Evolutionary conservation across 2,888 invertebrate species (phyloP).

Genomic region (Orthosia gothica): DNA sequence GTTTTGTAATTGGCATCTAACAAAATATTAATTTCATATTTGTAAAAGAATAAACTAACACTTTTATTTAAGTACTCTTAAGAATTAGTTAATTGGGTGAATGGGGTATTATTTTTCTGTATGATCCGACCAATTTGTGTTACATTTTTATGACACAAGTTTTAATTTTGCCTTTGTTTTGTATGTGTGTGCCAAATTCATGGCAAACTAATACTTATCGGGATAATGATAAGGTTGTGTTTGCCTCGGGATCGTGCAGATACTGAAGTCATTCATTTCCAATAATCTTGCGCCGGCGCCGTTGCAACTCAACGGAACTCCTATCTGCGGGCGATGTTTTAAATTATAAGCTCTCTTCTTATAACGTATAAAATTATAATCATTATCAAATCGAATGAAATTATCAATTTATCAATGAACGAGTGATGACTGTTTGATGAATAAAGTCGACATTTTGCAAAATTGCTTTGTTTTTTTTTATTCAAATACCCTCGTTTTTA

Average conservation of each 20-base stretch:
- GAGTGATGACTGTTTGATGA: conserved; percentile 71
- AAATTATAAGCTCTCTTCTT: conserved; percentile 48
- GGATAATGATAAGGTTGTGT: neutral
- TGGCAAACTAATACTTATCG: neutral
- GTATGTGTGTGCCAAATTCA: neutral
- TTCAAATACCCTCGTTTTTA: too few relatives aligned
- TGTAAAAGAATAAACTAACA: neutral
- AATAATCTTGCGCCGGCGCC: neutral
- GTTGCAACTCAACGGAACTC: neutral
- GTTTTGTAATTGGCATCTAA: neutral
- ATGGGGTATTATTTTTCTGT: conserved; percentile 3
- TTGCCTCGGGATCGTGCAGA: neutral
- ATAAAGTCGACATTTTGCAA: conserved; percentile 58
- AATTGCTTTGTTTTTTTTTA: neutral
- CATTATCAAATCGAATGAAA: conserved; percentile 21
- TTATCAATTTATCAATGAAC: conserved; percentile 24
- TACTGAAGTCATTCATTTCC: neutral
- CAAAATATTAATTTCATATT: neutral
- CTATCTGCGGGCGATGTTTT: neutral
- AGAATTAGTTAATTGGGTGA: conserved; percentile 23
- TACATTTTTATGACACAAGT: conserved; percentile 17
- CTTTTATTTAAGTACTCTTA: conserved; percentile 6
- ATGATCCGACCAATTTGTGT: neutral
- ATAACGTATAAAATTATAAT: conserved; percentile 13
- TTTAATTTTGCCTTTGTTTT: neutral